A percentile compares a stretch with the other conserved stretches of the same genome.
Evolutionary conservation across 2,888 invertebrate species (phyloP).

Genomic region (Plagiodera versicolora): DNA sequence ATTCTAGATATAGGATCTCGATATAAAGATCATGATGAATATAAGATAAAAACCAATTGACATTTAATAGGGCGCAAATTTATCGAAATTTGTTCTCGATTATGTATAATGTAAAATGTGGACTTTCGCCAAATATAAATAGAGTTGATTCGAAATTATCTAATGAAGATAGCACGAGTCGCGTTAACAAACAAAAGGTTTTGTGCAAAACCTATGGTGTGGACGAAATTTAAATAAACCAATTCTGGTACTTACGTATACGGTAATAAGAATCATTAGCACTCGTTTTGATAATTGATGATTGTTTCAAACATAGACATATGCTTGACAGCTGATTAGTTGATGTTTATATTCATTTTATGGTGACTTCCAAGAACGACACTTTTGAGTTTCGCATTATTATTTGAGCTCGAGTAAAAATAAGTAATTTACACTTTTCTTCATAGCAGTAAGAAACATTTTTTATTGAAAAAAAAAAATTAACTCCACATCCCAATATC

Average conservation of each 20-base stretch:
- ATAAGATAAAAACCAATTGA: too few relatives aligned
- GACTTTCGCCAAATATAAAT: not conserved
- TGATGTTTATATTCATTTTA: not conserved
- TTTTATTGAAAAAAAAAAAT: too few relatives aligned
- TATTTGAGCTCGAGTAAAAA: too few relatives aligned
- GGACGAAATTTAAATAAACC: not conserved
- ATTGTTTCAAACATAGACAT: not conserved
- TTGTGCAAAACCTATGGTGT: not conserved
- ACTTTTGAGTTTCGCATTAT: too few relatives aligned
- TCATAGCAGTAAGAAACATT: too few relatives aligned
- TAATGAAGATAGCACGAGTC: not conserved
- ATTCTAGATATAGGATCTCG: too few relatives aligned
- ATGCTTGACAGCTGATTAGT: not conserved
- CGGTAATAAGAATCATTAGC: not conserved
- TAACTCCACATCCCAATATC: too few relatives aligned
- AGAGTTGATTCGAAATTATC: not conserved
- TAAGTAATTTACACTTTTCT: too few relatives aligned
- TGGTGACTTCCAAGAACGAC: not conserved
- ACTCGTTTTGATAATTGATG: not conserved
- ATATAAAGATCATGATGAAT: too few relatives aligned
- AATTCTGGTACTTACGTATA: not conserved
- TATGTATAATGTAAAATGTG: constrained; percentile 5
- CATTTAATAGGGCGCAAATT: too few relatives aligned
- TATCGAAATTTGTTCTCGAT: too few relatives aligned
- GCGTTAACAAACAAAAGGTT: not conserved